phyloP scores from a whole-genome alignment of 2,797 vertebrate species.

The Chromobotia macracanthus region DNA sequence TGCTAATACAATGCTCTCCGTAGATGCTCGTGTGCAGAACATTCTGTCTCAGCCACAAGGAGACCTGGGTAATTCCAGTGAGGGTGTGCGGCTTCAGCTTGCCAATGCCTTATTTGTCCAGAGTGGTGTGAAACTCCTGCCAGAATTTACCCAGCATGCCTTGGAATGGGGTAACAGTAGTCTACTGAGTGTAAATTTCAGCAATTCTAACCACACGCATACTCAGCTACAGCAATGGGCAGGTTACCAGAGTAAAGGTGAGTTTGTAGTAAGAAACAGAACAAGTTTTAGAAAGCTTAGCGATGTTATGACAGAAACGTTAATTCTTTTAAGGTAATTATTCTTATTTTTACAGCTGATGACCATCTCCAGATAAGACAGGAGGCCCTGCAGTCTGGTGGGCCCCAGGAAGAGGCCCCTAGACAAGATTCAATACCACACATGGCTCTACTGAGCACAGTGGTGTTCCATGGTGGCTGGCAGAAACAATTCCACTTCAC shows the following conservation, averaged over 20 bases:
- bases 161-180: slow-evolving; percentile 80
- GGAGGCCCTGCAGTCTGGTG: slow-evolving; percentile 57
- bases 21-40: slow-evolving; percentile 78
- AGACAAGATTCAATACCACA: slow-evolving; percentile 65
- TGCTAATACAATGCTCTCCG: not conserved
- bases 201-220: slow-evolving; percentile 66
- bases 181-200: slow-evolving; percentile 79
- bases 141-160: slow-evolving; percentile 74
- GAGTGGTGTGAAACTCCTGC: slow-evolving; percentile 68
- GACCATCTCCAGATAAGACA: slow-evolving; percentile 57
- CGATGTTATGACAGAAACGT: not conserved
- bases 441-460: slow-evolving; percentile 81
- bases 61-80: slow-evolving; percentile 68
- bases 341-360: slow-evolving; percentile 62
- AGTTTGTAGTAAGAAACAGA: slow-evolving; percentile 37
- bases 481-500: slow-evolving; percentile 83
- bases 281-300: not conserved
- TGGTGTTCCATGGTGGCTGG: slow-evolving; percentile 87
- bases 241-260: slow-evolving; percentile 69
- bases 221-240: slow-evolving; percentile 60
- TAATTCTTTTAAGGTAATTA: not conserved
- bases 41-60: slow-evolving; percentile 67
- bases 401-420: slow-evolving; percentile 66
- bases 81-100: slow-evolving; percentile 74
- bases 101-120: slow-evolving; percentile 82